Evolutionary conservation across 2,113 vertebrate species (phyloP).

Genomic region (Daboia siamensis): DNA sequence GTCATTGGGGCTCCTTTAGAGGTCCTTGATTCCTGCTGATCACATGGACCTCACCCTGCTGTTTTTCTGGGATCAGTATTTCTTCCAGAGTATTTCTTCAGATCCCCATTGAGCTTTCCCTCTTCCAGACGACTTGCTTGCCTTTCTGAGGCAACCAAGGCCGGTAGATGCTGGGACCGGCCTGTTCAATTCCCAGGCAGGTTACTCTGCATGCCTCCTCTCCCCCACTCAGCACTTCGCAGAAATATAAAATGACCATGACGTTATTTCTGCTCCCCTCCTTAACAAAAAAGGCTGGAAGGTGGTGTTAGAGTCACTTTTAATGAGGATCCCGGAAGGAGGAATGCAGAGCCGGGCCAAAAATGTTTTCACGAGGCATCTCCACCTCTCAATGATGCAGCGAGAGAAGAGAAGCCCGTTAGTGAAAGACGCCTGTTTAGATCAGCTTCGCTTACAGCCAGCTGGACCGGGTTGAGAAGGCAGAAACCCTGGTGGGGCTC

Average conservation of each 20-base stretch:
- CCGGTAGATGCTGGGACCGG: background rate
- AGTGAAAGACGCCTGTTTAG: slow-evolving; percentile 55
- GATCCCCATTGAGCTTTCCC: background rate
- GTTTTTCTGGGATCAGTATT: background rate
- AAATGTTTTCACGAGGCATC: slow-evolving; percentile 38
- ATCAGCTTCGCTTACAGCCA: slow-evolving; percentile 60
- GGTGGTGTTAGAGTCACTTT: background rate
- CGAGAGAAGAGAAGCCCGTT: slow-evolving; percentile 45
- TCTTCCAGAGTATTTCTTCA: background rate
- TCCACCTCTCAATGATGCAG: slow-evolving; percentile 46
- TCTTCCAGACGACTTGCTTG: background rate
- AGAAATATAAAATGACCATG: background rate
- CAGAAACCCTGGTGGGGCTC: slow-evolving; percentile 58
- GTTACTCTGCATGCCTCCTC: background rate
- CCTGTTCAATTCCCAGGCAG: background rate
- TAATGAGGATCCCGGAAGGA: background rate
- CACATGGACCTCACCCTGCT: background rate
- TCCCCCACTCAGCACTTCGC: too few species aligned
- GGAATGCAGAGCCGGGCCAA: slow-evolving; percentile 1
- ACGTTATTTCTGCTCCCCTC: background rate
- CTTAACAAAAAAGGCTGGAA: background rate
- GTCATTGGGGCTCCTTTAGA: background rate
- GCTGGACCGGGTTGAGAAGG: slow-evolving; percentile 56
- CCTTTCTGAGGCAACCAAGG: background rate
- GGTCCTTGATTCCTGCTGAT: background rate